A percentile compares a stretch with the other conserved stretches of the same genome.
phyloP scores from a whole-genome alignment of 2,888 invertebrate genomes.

The Drosophila siamana region DNA sequence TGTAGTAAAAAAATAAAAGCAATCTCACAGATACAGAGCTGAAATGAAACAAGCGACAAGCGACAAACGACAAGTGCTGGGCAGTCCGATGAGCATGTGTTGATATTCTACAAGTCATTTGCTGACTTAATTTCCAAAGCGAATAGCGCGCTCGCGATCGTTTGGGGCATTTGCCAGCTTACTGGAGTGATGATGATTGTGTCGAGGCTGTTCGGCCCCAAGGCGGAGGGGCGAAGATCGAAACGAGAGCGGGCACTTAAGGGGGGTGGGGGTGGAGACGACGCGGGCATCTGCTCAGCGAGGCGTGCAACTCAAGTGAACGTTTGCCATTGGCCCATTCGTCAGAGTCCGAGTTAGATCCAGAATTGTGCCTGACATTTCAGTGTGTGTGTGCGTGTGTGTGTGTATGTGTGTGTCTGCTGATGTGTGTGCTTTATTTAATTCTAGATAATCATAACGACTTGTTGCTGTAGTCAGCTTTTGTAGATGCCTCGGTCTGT shows the following conservation, averaged over 20 bases:
- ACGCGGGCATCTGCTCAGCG: conserved; percentile 70
- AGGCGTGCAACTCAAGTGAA: conserved; percentile 81
- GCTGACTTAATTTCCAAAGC: conserved; percentile 82
- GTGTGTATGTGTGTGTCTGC: conserved; percentile 23
- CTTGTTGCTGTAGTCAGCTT: conserved; percentile 63
- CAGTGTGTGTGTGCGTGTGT: conserved; percentile 3
- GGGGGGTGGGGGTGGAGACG: conserved; percentile 37
- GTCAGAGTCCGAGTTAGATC: conserved; percentile 25
- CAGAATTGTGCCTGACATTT: conserved; percentile 34
- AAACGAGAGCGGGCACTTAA: no score
- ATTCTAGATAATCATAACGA: conserved; percentile 80
- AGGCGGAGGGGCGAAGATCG: conserved; percentile 20
- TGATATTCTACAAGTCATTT: conserved; percentile 84
- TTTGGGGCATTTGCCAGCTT: conserved; percentile 35
- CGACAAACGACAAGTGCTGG: conserved; percentile 14
- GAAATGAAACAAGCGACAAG: conserved; percentile 1
- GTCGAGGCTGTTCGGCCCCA: neutral
- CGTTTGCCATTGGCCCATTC: conserved; percentile 62
- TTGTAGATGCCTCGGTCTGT: conserved; percentile 47
- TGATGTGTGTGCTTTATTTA: conserved; percentile 66
- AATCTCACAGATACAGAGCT: conserved; percentile 54
- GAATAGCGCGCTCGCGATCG: conserved; percentile 53
- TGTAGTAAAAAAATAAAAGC: conserved; percentile 26
- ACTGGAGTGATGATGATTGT: conserved; percentile 4
- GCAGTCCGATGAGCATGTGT: conserved; percentile 45